Evolutionary conservation across 2,113 vertebrate genomes (phyloP).

Genomic region (Ia io): DNA sequence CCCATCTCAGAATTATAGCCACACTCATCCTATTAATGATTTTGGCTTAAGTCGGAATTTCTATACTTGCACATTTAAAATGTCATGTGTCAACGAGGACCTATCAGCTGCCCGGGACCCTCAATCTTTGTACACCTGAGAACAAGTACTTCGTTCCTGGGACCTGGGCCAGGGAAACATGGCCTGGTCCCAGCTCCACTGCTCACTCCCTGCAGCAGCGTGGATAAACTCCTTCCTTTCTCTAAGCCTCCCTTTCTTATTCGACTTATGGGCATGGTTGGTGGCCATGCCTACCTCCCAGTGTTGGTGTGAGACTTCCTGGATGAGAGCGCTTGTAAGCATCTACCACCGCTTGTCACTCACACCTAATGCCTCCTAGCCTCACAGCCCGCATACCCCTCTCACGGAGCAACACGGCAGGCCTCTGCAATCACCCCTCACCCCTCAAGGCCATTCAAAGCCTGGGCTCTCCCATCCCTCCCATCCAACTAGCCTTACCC

Average conservation of each 20-base stretch:
- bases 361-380: background rate
- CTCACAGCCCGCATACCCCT: background rate
- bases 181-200: background rate
- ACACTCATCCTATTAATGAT: background rate
- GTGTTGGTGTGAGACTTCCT: background rate
- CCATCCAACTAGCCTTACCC: background rate
- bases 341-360: background rate
- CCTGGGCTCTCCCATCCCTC: background rate
- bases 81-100: background rate
- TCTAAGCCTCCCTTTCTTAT: background rate
- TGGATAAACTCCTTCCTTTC: background rate
- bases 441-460: background rate
- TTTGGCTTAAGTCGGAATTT: background rate
- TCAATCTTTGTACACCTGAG: background rate
- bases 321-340: background rate
- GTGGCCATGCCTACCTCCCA: background rate
- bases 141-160: background rate
- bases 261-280: background rate
- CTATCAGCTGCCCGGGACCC: background rate
- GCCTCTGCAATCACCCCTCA: background rate
- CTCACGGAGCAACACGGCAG: background rate
- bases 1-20: background rate
- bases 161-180: background rate
- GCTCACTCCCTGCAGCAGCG: background rate
- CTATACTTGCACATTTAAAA: background rate